These are phyloP conservation scores for Palythoa grandiflora DNA, from an alignment of 92 coral and sea anemone species.

Conservation along the genomic window DNA sequence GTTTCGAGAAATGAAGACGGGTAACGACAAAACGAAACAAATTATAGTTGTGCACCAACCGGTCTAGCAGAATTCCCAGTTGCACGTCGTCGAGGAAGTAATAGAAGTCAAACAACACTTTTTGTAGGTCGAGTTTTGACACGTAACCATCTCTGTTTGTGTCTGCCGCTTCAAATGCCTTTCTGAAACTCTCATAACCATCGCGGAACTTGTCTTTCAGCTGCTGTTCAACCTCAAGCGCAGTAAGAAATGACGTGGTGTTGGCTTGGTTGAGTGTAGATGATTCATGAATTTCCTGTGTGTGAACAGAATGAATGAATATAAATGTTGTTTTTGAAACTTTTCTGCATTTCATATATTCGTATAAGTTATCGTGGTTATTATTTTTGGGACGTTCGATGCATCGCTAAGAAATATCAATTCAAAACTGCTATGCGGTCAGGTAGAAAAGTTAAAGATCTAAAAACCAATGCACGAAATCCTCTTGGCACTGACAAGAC, in stretches of 20 bases:
- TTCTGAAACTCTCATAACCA: slow-evolving; percentile 87
- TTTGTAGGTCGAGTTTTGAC: slow-evolving; percentile 86
- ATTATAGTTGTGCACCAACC: slow-evolving; percentile 53
- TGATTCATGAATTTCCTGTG: slow-evolving; percentile 77
- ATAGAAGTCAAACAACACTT: slow-evolving; percentile 86
- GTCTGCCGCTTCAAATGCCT: slow-evolving; percentile 95
- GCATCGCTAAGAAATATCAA: too few relatives aligned
- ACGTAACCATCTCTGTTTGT: slow-evolving; percentile 91
- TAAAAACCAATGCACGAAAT: too few relatives aligned
- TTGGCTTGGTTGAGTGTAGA: slow-evolving; percentile 85
- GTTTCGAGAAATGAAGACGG: too few relatives aligned
- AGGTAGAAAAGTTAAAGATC: too few relatives aligned
- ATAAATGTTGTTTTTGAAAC: too few relatives aligned
- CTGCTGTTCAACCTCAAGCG: slow-evolving; percentile 89
- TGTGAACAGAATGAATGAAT: not conserved
- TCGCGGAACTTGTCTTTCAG: slow-evolving; percentile 92
- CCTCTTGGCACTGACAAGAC: too few relatives aligned
- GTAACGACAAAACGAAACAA: not conserved
- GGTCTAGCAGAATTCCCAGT: slow-evolving; percentile 78
- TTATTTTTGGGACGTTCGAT: too few relatives aligned
- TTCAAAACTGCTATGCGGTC: too few relatives aligned
- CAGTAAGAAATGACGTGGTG: slow-evolving; percentile 80
- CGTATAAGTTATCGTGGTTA: too few relatives aligned
- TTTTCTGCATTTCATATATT: too few relatives aligned
- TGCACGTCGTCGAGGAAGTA: slow-evolving; percentile 85